Evolutionary conservation across 1,140 invertebrate species (phyloP).

Genomic region (Lucilia cuprina): DNA sequence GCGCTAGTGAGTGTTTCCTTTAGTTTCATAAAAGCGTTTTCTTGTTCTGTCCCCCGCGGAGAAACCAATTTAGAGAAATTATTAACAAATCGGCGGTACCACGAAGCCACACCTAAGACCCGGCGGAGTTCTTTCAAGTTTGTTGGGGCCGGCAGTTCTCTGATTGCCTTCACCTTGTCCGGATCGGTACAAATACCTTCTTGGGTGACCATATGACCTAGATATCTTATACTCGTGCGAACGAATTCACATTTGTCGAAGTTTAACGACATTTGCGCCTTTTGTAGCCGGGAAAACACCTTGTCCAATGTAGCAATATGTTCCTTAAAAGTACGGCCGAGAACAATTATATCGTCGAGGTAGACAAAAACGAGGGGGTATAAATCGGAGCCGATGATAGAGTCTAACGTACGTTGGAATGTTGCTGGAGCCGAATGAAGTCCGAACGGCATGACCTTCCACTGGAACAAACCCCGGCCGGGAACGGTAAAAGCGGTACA

Average conservation of each 20-base stretch:
- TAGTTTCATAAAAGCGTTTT: no score
- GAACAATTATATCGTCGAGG: constrained; percentile 62
- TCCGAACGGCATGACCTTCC: constrained; percentile 40
- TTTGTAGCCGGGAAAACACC: not conserved
- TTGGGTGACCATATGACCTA: constrained; percentile 1
- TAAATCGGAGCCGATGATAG: constrained; percentile 17
- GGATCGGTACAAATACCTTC: not conserved
- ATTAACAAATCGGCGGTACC: constrained; percentile 57
- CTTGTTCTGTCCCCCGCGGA: no score
- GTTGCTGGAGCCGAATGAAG: constrained; percentile 31
- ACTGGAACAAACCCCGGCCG: constrained; percentile 24
- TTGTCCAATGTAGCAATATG: not conserved
- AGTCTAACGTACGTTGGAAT: constrained; percentile 25
- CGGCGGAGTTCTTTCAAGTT: constrained; percentile 46
- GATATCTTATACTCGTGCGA: not conserved
- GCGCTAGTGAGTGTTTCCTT: no score
- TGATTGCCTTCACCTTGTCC: not conserved
- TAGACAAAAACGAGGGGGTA: constrained; percentile 52
- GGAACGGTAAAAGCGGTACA: constrained; percentile 53
- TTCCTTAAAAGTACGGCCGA: constrained; percentile 39
- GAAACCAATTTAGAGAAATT: constrained; percentile 45
- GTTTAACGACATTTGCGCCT: not conserved
- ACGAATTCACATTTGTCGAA: constrained; percentile 11
- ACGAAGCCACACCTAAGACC: constrained; percentile 57
- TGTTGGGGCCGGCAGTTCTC: constrained; percentile 23